A percentile compares a stretch with the other conserved stretches of the same genome.
These are phyloP conservation scores for Pterocles gutturalis DNA, from an alignment of 2,113 vertebrate species.

Conservation along the genomic window DNA sequence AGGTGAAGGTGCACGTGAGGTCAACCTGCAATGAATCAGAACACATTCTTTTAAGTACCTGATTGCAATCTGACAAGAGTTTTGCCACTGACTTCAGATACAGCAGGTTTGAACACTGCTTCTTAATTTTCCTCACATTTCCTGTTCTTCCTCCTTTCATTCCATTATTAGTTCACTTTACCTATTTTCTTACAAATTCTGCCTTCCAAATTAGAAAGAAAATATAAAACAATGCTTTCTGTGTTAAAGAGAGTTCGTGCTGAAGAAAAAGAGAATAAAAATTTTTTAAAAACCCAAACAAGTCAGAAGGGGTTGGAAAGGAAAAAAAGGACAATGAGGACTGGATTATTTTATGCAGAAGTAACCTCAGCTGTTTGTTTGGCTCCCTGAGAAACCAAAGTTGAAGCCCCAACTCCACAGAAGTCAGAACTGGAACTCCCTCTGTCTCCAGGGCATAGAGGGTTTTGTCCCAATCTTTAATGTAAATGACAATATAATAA, in stretches of 20 bases:
- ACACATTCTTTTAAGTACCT: background rate
- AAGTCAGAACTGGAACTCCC: background rate
- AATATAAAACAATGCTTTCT: background rate
- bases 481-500: background rate
- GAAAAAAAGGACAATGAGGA: background rate
- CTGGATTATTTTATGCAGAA: background rate
- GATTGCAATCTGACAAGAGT: background rate
- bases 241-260: background rate
- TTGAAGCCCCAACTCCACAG: background rate
- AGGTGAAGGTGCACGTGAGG: slow-evolving; percentile 92
- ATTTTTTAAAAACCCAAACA: background rate
- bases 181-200: background rate
- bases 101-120: background rate
- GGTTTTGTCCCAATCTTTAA: background rate
- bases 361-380: background rate
- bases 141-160: background rate
- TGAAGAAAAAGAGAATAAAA: background rate
- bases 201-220: background rate
- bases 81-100: background rate
- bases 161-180: background rate
- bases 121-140: background rate
- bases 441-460: background rate
- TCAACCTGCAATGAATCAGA: slow-evolving; percentile 82
- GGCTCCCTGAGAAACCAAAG: background rate
- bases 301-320: background rate